Conservation (phyloP, 2,113 vertebrate genomes). For the Ameiurus melas region DNA sequence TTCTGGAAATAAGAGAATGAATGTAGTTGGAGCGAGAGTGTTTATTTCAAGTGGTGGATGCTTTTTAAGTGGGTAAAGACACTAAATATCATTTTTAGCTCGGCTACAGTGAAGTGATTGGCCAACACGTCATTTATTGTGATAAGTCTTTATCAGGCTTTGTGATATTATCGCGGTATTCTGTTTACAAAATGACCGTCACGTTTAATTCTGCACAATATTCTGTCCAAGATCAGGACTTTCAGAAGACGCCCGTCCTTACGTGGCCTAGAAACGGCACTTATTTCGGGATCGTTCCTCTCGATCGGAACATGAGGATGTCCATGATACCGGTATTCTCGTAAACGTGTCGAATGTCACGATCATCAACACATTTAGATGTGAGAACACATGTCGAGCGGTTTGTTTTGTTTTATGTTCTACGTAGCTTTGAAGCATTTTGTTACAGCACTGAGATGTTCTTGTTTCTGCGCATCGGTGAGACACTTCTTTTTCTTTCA, state of each 20-base stretch:
- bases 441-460: not conserved
- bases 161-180: not conserved
- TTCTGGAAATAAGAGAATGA: not conserved
- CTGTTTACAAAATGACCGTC: not conserved
- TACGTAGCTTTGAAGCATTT: not conserved
- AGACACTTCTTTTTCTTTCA: not conserved
- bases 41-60: not conserved
- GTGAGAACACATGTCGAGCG: not conserved
- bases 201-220: not conserved
- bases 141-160: not conserved
- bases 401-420: not conserved
- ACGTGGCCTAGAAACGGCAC: not conserved
- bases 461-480: not conserved
- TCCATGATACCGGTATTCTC: not conserved
- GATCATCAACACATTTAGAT: not conserved
- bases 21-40: not conserved
- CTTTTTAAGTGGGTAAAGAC: not conserved
- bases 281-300: not conserved
- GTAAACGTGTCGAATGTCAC: not conserved
- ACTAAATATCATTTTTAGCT: not conserved
- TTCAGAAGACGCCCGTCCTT: not conserved
- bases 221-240: not conserved
- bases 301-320: not conserved
- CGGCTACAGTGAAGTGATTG: not conserved
- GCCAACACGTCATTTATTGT: not conserved